Percentiles rank a stretch among this genome's conserved stretches.
These are phyloP conservation scores for Pantelozetes paolii DNA, from an alignment of 2,888 invertebrate genomes.

Conservation along the genomic window DNA sequence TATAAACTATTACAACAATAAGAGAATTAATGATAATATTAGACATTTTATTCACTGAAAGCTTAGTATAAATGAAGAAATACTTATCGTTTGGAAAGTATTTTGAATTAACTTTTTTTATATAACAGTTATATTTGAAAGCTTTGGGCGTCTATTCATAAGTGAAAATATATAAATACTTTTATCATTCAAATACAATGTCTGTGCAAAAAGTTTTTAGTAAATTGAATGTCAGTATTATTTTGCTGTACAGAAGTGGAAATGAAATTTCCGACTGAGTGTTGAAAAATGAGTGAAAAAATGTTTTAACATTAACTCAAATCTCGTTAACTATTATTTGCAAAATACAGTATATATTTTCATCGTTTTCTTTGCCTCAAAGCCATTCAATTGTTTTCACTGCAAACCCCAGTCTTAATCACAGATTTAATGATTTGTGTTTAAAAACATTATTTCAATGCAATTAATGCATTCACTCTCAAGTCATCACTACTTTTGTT, in stretches of 20 bases:
- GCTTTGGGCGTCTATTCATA: conserved; percentile 16
- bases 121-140: background rate
- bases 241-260: background rate
- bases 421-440: no score
- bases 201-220: background rate
- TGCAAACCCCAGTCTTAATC: no score
- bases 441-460: no score
- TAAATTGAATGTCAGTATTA: background rate
- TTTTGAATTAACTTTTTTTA: no score
- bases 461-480: no score
- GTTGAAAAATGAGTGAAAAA: background rate
- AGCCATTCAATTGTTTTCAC: no score
- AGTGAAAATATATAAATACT: background rate
- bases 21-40: no score
- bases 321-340: background rate
- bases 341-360: background rate
- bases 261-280: background rate
- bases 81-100: no score
- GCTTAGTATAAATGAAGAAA: no score
- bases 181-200: background rate
- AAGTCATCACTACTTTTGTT: no score
- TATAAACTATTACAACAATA: no score
- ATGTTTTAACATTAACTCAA: background rate
- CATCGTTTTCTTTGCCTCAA: background rate
- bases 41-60: no score